phyloP scores from a whole-genome alignment of 2,888 invertebrate species.

The Cheilosia impressa region DNA sequence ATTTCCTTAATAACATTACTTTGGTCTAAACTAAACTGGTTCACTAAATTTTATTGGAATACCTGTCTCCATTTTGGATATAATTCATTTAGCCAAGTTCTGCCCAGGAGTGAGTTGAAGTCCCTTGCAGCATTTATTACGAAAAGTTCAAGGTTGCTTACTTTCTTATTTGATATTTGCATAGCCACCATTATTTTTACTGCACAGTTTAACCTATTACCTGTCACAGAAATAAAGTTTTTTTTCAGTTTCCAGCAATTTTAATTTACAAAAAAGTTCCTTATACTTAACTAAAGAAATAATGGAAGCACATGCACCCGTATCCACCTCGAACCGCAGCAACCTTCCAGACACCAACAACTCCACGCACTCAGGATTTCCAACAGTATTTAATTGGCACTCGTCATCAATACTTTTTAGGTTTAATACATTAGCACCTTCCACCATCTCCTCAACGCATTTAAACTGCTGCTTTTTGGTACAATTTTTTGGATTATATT shows the following conservation, averaged over 20 bases:
- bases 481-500: background rate
- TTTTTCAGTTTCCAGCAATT: background rate
- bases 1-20: background rate
- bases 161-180: background rate
- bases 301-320: background rate
- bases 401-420: too few species aligned
- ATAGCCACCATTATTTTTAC: background rate
- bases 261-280: background rate
- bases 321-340: background rate
- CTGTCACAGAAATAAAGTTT: background rate
- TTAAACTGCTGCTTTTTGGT: background rate
- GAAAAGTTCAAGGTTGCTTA: background rate
- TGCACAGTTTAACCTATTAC: background rate
- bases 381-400: background rate
- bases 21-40: background rate
- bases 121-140: background rate
- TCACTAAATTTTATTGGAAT: background rate
- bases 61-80: background rate
- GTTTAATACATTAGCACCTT: too few species aligned
- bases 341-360: background rate
- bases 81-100: background rate
- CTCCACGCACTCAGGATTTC: background rate
- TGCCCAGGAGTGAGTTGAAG: background rate
- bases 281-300: background rate
- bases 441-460: background rate